These are phyloP conservation scores for Melitaea cinxia DNA, from an alignment of 1,140 invertebrate species.

Conservation along the genomic window DNA sequence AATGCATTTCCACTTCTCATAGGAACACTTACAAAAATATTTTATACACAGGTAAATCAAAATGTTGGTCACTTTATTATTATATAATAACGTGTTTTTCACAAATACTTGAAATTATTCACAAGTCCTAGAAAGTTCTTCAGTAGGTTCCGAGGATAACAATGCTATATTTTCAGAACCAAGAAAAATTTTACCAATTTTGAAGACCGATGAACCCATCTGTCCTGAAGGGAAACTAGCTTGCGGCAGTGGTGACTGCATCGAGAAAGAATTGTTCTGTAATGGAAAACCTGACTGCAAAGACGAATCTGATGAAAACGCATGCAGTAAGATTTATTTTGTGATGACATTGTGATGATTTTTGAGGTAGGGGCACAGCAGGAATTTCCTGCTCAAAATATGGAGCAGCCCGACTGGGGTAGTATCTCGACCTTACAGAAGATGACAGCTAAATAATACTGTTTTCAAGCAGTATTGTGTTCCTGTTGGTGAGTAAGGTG, in stretches of 20 bases:
- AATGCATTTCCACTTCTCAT: conserved; percentile 56
- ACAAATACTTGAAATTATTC: not conserved
- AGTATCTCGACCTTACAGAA: no score
- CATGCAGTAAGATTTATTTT: conserved; percentile 91
- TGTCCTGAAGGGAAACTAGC: conserved; percentile 93
- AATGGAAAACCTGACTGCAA: conserved; percentile 95
- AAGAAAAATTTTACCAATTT: conserved; percentile 91
- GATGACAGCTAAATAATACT: no score
- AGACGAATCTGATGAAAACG: conserved; percentile 97
- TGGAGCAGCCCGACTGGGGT: no score
- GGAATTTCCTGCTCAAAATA: no score
- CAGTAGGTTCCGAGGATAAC: not conserved
- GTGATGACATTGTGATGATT: not conserved
- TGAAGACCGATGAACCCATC: conserved; percentile 95
- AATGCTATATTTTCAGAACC: conserved; percentile 86
- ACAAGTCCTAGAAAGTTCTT: no score
- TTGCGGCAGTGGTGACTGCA: conserved; percentile 94
- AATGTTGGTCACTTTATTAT: conserved; percentile 39
- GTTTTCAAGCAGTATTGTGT: no score
- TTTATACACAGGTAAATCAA: conserved; percentile 48
- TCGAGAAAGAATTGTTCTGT: conserved; percentile 95
- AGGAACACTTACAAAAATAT: conserved; percentile 55
- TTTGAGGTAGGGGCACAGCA: no score
- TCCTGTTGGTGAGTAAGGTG: no score
- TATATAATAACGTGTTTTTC: not conserved